Evolutionary conservation across 2,797 vertebrate species (phyloP), one percentile per base, ranked within the genome.

Genomic region (Apogon talboti): DNA sequence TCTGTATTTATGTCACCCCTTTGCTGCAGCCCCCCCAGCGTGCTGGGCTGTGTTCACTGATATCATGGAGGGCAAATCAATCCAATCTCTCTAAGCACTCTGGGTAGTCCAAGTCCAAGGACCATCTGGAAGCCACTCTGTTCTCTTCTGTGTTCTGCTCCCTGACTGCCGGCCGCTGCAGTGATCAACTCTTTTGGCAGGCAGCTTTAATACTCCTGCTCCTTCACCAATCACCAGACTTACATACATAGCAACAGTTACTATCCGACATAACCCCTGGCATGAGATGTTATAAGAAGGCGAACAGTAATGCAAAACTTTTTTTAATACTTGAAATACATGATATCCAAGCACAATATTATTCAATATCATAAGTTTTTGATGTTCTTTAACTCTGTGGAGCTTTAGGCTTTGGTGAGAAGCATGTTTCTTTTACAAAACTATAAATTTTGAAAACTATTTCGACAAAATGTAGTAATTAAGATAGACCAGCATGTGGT

Each of bases 71-170:
- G 74, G 81, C 75, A 87, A 92, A 92, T 92, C 89, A 83, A 86
- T 91, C 82, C 86, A 82, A 75, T 87, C 83, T 90, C 83, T 91
- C 79, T 85, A 84, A 90, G 84, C 86, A 79, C 78, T 79, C 60
- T 81, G 84, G 82, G 81, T 78, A 82, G 77, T 83, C 78, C 56
- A 57, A 76, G 79, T 87, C 86, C 76, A 74, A 71, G 64, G 62
- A 82, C 88, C 90, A 92, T 92, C 89, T 91, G 89, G 88, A 89
- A 74, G 81, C 42, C 13, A 47, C 66, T 81, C 82, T 85, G 83
- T 76, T 80, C 75, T 80, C 74, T 42, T 79, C 86, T 76, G 79
- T 74, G 78, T 59, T 82, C 74, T 63, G 79, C 66, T 87, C 81
- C 87, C 80, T 2, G 61, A 78, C 74, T 42, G 78, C 56, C 41